Percentiles rank a stretch among this genome's conserved stretches.
These are phyloP conservation scores for Melanotaenia maccullochi DNA, from an alignment of 2,797 vertebrate genomes.

Conservation along the genomic window DNA sequence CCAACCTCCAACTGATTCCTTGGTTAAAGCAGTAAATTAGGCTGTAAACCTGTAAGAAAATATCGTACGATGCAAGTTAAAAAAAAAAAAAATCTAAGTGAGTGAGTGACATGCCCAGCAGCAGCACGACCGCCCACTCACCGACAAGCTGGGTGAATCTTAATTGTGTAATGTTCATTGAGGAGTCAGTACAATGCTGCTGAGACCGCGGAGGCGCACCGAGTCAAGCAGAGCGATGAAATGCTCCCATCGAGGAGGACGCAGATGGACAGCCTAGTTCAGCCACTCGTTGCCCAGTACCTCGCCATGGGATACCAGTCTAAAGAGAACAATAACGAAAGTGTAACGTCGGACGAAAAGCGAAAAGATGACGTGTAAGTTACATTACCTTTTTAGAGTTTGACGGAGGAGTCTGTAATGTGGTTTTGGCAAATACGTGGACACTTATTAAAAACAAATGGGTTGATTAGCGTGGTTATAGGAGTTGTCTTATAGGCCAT, in stretches of 20 bases:
- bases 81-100: conserved; percentile 10
- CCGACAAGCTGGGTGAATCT: conserved; percentile 65
- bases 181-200: conserved; percentile 77
- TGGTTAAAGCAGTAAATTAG: conserved; percentile 14
- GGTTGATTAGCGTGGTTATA: not conserved
- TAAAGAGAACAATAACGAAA: conserved; percentile 76
- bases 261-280: conserved; percentile 84
- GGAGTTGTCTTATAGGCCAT: not conserved
- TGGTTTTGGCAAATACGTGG: not conserved
- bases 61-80: conserved; percentile 24
- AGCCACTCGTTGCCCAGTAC: conserved; percentile 84
- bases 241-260: conserved; percentile 76
- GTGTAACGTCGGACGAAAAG: conserved; percentile 70
- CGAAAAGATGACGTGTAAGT: conserved; percentile 81
- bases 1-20: not conserved
- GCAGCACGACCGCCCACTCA: conserved; percentile 75
- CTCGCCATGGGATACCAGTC: conserved; percentile 83
- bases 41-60: not conserved
- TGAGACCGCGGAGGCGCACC: conserved; percentile 65
- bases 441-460: not conserved
- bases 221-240: conserved; percentile 67
- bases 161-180: conserved; percentile 73
- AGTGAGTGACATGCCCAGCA: conserved; percentile 68
- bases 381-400: not conserved
- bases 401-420: conserved; percentile 1